Evolutionary conservation across 2,113 vertebrate genomes (phyloP), one percentile per base, ranked within the genome.

Genomic region (Oceanites oceanicus): DNA sequence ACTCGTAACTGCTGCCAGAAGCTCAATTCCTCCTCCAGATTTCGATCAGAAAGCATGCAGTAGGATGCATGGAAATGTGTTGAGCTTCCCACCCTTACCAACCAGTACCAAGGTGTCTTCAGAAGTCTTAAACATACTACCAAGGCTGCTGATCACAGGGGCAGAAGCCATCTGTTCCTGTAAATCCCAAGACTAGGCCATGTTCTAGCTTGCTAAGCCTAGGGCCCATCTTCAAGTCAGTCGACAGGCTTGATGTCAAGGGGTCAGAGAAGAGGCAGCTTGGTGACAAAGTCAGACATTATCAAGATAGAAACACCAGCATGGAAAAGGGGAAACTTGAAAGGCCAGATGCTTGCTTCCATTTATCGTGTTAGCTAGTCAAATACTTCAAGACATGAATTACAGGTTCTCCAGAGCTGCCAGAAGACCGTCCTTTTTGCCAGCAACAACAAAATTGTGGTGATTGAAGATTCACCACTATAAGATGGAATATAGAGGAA

Each of bases 41-140:
- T 89, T 95, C 0, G 0, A 75, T 84, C 74, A 89, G 80, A 94
- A 86, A 78, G 40, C 4, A 15, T 94, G 74, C 62, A 74, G 63
- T 52, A 79, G 49, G 70, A 61, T 53, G n/a, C 56, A 49, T 7
- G 36, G 86, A 92, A 93, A 89, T 47, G 26, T 68, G 73, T 53
- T 29, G 20, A 87, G 58, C 73, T 92, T 91, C 77, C 68, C 56
- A 83, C 79, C 44, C 83, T 91, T 68, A 74, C 22, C 26, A 85
- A 74, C 22, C 26, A 85, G 80, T 67, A 86, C 86, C 91, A 95
- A 86, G 56, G 82, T 94, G 62, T 36, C 67, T 91, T 96, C 53
- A 84, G 80, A 73, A 66, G 34, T 63, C 80, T 75, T 94, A 91
- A 94, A 86, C 91, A 56, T 82, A 62, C 66, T 75, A 62, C 25